Base-by-base conservation (phyloP, 2,797 vertebrate species). In the Gouania willdenowi region DNA sequence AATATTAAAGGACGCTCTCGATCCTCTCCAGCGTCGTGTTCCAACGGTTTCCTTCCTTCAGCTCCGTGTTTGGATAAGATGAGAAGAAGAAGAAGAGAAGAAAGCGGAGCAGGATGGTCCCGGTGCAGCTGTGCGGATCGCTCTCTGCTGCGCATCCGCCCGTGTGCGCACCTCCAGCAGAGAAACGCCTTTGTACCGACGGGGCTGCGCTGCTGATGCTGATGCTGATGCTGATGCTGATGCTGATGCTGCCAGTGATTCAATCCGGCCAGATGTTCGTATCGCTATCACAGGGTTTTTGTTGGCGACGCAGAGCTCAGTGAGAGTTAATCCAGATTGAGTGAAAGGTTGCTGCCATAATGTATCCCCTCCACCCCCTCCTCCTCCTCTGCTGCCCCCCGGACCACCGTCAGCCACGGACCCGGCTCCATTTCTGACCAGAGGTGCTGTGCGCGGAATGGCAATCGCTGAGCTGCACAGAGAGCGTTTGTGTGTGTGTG, bases 91-190 rank as follows among this genome's bases (percentile, higher is more conserved):
- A 21, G 18, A 23, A 21, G 22, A 34, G 38, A 13, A 39, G 59
- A 54, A 48, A 45, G 35, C 44, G 49, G n/a, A 26, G 13, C 41
- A 23, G 47, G 32, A 41, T 74, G 52, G 71, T 71, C 74, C 77
- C 67, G 58, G 51, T 45, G 77, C 74, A 75, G 69, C 71, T 77
- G 75, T 58, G 64, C 58, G 43, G 71, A 64, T 70, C 77, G 66
- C 82, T 71, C 58, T 76, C 70, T 59, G 77, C 82, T 80, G 86
- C 87, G 92, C 90, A 89, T 90, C 87, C 77, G 81, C 79, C 83
- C 61, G 79, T 60, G 29, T 81, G 19, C 2, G 83, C 77, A 61
- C 79, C 71, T 79, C 75, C 75, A 73, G 56, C 63, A 66, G 71
- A 84, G 85, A 86, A 84, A 88, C 83, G 85, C 85, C 89, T 91